phyloP scores from a whole-genome alignment of 2,113 vertebrate genomes.

The Chitala chitala region DNA sequence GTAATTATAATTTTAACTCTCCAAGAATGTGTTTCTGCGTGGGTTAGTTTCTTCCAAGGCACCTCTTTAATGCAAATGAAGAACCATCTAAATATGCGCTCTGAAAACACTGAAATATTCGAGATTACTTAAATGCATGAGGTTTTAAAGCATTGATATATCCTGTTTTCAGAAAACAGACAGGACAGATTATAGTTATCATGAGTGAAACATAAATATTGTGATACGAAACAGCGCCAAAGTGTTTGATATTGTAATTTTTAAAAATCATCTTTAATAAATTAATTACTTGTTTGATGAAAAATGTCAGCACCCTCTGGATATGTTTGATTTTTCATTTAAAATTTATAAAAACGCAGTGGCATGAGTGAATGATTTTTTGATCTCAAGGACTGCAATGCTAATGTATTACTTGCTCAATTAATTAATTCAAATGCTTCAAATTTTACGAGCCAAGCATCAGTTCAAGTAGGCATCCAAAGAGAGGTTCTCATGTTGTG shows the following conservation, averaged over 20 bases:
- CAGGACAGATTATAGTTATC: constrained; percentile 58
- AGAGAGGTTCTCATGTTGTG: neutral
- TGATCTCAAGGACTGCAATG: constrained; percentile 19
- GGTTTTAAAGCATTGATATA: neutral
- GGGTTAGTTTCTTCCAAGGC: constrained; percentile 17
- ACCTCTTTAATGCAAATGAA: constrained; percentile 22
- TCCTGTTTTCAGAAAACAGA: constrained; percentile 50
- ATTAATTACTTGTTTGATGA: constrained; percentile 7
- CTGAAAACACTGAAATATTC: constrained; percentile 11
- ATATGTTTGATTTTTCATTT: constrained; percentile 17
- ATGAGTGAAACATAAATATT: constrained; percentile 45
- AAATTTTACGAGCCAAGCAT: constrained; percentile 14
- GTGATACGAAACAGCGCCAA: constrained; percentile 42
- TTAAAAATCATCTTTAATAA: constrained; percentile 11
- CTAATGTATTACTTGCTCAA: constrained; percentile 12
- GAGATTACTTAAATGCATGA: neutral
- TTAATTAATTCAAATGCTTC: constrained; percentile 20
- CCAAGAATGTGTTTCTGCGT: constrained; percentile 17
- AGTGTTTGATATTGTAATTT: constrained; percentile 58
- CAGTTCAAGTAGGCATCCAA: constrained; percentile 7
- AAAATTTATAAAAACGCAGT: constrained; percentile 7
- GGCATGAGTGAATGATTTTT: constrained; percentile 16
- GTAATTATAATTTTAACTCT: constrained; percentile 23
- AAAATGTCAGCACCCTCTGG: constrained; percentile 11
- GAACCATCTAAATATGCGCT: neutral